A percentile compares a stretch with the other conserved stretches of the same genome.
phyloP scores from a whole-genome alignment of 1,140 invertebrate species.

The Platyscapa corneri region DNA sequence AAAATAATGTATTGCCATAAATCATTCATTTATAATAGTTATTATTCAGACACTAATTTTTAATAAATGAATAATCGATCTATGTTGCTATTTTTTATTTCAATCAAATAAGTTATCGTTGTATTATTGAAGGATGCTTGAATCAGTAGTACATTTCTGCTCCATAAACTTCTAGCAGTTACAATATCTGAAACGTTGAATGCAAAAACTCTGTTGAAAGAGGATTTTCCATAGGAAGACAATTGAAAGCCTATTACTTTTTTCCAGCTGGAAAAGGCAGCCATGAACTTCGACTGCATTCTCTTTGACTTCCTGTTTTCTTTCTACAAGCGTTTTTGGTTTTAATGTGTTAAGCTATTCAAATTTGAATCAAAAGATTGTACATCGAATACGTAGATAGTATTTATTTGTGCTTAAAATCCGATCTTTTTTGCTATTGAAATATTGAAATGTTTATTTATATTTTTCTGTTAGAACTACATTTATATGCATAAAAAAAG shows the following conservation, averaged over 20 bases:
- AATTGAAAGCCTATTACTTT: conserved; percentile 18
- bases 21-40: too few species aligned
- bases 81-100: not conserved
- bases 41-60: too few species aligned
- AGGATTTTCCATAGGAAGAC: conserved; percentile 32
- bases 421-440: not conserved
- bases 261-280: conserved; percentile 10
- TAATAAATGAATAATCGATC: not conserved
- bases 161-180: conserved; percentile 7
- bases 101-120: not conserved
- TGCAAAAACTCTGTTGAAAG: not conserved
- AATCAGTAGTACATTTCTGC: not conserved
- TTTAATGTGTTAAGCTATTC: conserved; percentile 21
- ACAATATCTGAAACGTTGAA: conserved; percentile 18
- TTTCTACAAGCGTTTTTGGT: not conserved
- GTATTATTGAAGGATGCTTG: not conserved
- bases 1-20: too few species aligned
- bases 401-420: conserved; percentile 3
- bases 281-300: not conserved
- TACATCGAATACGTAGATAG: not conserved
- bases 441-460: not conserved
- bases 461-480: not conserved
- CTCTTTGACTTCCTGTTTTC: not conserved
- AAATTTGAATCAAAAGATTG: not conserved
- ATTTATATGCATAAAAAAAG: not conserved